phyloP scores from a whole-genome alignment of 2,888 invertebrate genomes.

The Clanis bilineata region DNA sequence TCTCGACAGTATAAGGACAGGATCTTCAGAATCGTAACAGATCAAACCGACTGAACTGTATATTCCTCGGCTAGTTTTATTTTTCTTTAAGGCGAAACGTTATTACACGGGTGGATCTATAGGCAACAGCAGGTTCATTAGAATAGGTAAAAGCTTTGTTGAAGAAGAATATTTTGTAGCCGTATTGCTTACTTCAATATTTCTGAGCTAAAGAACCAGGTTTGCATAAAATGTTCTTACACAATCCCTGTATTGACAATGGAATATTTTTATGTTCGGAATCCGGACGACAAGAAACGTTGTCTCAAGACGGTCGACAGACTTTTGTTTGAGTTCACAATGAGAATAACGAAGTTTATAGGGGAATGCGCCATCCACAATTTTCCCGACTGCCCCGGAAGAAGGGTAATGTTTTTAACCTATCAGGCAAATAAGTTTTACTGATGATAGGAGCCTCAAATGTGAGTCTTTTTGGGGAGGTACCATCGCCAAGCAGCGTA shows the following conservation, averaged over 20 bases:
- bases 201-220: neutral
- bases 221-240: neutral
- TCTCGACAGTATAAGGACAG: no score
- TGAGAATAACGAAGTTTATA: slow-evolving; percentile 2
- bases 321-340: neutral
- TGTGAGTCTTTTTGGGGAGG: no score
- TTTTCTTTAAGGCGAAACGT: neutral
- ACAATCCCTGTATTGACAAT: slow-evolving; percentile 1
- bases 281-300: no score
- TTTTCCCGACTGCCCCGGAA: neutral
- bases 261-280: slow-evolving; percentile 2
- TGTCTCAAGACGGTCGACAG: slow-evolving; percentile 4
- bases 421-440: neutral
- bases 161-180: neutral
- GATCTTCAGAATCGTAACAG: no score
- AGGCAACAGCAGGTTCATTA: neutral
- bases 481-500: no score
- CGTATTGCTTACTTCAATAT: neutral
- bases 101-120: neutral
- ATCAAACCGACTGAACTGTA: no score
- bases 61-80: no score
- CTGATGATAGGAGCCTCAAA: no score
- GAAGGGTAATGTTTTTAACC: no score
- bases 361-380: neutral
- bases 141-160: neutral